A percentile compares a stretch with the other conserved stretches of the same genome.
phyloP scores from a whole-genome alignment of 30 jellyfish, hydroid and myxozoan species.

The Aurelia coerulea region DNA sequence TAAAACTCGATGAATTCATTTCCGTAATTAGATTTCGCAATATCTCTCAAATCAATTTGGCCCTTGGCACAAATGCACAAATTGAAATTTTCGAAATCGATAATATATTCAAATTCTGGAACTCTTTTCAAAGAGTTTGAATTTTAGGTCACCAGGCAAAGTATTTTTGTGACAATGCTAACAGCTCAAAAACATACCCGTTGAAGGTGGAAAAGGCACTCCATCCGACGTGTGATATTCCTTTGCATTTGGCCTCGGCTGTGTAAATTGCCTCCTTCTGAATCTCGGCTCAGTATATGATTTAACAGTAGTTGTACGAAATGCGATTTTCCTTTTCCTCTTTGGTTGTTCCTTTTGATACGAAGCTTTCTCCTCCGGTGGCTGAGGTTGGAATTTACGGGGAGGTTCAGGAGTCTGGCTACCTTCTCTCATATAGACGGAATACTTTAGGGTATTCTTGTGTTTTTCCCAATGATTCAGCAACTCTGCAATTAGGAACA shows the following conservation, averaged over 20 bases:
- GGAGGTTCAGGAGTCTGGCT: conserved; percentile 23
- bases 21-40: no score
- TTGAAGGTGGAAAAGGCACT: conserved; percentile 72
- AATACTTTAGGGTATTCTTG: conserved; percentile 37
- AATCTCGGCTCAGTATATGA: conserved; percentile 19
- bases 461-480: conserved; percentile 67
- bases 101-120: no score
- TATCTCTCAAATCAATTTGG: no score
- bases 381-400: neutral
- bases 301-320: conserved; percentile 22
- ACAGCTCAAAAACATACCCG: conserved; percentile 53
- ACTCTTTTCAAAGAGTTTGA: no score
- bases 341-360: neutral
- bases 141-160: no score
- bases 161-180: neutral
- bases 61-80: no score
- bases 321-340: conserved; percentile 5
- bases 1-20: no score
- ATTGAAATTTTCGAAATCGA: no score
- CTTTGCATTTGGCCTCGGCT: conserved; percentile 75
- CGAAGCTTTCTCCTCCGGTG: neutral
- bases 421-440: neutral
- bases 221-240: conserved; percentile 91
- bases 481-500: conserved; percentile 21
- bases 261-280: conserved; percentile 16